Percentiles rank a stretch among this genome's conserved stretches.
Conservation (phyloP, 2,888 invertebrate species). For the Panopea generosa region DNA sequence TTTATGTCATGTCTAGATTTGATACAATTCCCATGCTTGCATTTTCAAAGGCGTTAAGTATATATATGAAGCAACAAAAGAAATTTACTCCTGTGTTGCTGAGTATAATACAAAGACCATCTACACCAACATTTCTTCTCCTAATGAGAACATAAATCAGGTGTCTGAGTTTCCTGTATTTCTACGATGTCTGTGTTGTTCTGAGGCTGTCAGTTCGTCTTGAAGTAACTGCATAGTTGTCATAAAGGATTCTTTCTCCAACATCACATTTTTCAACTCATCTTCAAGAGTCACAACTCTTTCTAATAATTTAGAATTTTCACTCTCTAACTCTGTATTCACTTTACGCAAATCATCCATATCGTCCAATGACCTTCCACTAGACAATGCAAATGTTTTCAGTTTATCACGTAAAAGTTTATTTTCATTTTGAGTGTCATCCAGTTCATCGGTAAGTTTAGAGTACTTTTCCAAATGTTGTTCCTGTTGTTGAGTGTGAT, state of each 20-base stretch:
- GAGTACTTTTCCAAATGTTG: conserved; percentile 23
- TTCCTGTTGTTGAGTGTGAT: conserved; percentile 50
- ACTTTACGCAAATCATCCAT: conserved; percentile 31
- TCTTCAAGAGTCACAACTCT: conserved; percentile 71
- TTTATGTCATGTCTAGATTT: no score
- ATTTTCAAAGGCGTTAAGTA: no score
- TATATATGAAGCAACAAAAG: no score
- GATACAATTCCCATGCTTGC: no score
- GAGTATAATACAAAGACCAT: no score
- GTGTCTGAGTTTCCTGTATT: conserved; percentile 2
- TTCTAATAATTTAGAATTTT: conserved; percentile 70
- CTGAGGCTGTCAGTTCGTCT: conserved; percentile 77
- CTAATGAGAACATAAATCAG: no score
- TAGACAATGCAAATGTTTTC: conserved; percentile 36
- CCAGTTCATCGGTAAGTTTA: conserved; percentile 22
- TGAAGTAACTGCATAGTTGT: conserved; percentile 75
- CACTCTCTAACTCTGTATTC: conserved; percentile 51
- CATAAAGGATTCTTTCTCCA: conserved; percentile 76
- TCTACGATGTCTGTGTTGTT: conserved; percentile 51
- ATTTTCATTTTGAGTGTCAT: conserved; percentile 51
- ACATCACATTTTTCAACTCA: conserved; percentile 62
- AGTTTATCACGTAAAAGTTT: conserved; percentile 48
- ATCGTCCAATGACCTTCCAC: conserved; percentile 21
- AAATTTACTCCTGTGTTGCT: no score
- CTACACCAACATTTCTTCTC: no score